Conservation (phyloP, 1,140 invertebrate species). For the Bathynomus jamesi region DNA sequence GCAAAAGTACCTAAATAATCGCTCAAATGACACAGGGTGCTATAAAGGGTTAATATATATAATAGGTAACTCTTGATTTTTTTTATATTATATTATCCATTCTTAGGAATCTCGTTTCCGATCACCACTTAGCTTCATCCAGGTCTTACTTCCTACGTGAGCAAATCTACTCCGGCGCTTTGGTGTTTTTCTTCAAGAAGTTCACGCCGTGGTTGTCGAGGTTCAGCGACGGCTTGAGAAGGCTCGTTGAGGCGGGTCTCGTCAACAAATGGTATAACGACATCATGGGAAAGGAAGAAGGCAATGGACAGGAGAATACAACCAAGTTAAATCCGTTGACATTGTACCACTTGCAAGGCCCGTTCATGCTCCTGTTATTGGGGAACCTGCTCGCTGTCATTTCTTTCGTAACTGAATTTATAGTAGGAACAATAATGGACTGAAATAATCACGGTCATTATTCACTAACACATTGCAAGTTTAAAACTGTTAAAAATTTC, state of each 20-base stretch:
- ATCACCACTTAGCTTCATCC: neutral
- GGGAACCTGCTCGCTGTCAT: no score
- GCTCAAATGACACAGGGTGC: no score
- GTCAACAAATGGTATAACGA: neutral
- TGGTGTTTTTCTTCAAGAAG: conserved; percentile 4
- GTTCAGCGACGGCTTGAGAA: neutral
- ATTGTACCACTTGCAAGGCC: conserved; percentile 5
- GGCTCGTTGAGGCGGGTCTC: neutral
- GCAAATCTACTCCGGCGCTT: neutral
- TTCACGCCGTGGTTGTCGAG: neutral
- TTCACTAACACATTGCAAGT: no score
- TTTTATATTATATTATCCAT: no score
- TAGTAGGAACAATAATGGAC: no score
- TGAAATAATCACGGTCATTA: no score
- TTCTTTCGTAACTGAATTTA: no score
- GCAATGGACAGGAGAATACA: no score
- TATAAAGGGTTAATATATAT: no score
- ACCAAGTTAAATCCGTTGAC: neutral
- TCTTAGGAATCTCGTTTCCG: neutral
- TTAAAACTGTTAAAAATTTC: no score
- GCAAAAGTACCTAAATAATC: no score
- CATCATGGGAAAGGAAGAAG: neutral
- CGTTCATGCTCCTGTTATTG: conserved; percentile 26
- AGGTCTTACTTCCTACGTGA: neutral
- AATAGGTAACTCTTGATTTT: no score